Conservation (phyloP, 1,140 invertebrate genomes). For the Centruroides sculpturatus region DNA sequence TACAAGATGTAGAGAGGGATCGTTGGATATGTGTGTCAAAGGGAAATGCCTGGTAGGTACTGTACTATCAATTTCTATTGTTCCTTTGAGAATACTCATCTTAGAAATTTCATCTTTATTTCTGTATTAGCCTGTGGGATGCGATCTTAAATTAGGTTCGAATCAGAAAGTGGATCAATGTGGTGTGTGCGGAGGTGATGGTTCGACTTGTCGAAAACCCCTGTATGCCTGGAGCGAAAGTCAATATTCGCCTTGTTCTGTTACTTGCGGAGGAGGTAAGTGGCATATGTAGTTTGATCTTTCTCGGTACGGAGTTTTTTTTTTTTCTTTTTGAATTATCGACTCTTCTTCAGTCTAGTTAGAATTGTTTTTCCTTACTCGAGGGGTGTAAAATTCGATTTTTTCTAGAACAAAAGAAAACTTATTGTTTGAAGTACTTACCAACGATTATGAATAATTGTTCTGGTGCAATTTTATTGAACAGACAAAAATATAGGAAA, state of each 20-base stretch:
- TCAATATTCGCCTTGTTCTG: constrained; percentile 62
- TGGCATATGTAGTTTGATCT: constrained; percentile 2
- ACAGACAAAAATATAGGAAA: no score
- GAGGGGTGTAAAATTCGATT: no score
- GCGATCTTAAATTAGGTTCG: constrained; percentile 72
- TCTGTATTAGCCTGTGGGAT: constrained; percentile 62
- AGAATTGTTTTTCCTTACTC: no score
- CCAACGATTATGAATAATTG: no score
- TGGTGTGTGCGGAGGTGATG: constrained; percentile 79
- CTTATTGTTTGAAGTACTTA: no score
- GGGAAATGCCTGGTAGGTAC: constrained; percentile 64
- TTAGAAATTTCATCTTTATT: constrained; percentile 4
- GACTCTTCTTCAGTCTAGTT: no score
- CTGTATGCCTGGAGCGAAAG: constrained; percentile 71
- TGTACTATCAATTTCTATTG: neutral
- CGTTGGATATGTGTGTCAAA: constrained; percentile 75
- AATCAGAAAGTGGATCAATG: constrained; percentile 68
- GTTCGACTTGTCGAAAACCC: constrained; percentile 55
- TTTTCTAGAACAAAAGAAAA: no score
- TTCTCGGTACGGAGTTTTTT: no score
- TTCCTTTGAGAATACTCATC: neutral
- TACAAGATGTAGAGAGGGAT: constrained; percentile 62
- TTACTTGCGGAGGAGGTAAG: constrained; percentile 82
- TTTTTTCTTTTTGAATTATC: no score
- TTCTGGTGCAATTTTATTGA: no score